Base-by-base conservation (phyloP, 2,797 vertebrate species). In the Malacoctenus gilli region DNA sequence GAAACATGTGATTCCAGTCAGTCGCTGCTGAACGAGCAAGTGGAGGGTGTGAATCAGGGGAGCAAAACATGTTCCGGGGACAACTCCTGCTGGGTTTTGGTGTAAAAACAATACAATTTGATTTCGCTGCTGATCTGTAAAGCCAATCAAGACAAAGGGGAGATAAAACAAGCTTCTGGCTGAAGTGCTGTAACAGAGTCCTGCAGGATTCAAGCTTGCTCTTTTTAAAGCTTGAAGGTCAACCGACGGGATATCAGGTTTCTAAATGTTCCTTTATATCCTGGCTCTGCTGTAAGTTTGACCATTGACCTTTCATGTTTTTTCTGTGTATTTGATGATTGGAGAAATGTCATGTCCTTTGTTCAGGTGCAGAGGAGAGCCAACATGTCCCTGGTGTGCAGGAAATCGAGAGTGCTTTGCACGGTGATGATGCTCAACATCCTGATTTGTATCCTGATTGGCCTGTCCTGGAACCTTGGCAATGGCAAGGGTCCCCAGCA, bases 361-460 rank as follows among this genome's bases (percentile, higher is more conserved):
- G 15, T 63, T 8, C 8, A 91, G 89, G 68, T 62, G 19, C 68
- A 19, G 34, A 47, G 47, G 16, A 42, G 37, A 88, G 87, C 31
- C 46, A 64, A 90, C 84, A 95, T 96, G 95, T 85, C 85, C 59
- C 71, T 87, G 88, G 85, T 86, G 82, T 84, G 89, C 79, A 90
- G 87, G 75, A 95, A 89, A 77, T 62, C 86, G 60, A 93, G 86
- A 77, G 32, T 92, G 76, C 55, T 96, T 82, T 94, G 91, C 64
- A 64, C 94, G 61, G n/a, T n/a, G n/a, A 90, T 95, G 92, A 90
- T 89, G 85, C 73, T 94, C 60, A 96, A 94, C 75, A 66, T 95
- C 79, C 90, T 95, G 59, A 86, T 95, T 81, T 96, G 94, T 76
- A 61, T 96, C 59, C 87, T 96, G 14, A 79, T 95, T 49, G 90